Evolutionary conservation across 2,888 invertebrate genomes (phyloP), one percentile per base, ranked within the genome.

Genomic region (Rhaphigaster nebulosa): DNA sequence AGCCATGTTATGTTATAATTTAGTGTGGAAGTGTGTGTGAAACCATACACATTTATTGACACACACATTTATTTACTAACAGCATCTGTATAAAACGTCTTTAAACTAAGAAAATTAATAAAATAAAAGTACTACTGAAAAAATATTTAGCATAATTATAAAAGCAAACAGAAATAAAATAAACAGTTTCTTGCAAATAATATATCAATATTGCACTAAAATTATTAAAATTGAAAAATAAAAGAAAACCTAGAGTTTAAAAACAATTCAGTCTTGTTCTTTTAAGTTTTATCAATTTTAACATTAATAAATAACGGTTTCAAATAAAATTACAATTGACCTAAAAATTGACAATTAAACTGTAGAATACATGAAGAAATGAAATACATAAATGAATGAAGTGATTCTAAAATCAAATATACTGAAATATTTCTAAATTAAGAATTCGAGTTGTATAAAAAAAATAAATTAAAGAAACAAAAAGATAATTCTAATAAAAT

Each of bases 291-390:
- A 84, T 84, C 84, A 84, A 84, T 84, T 84, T 84, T 84, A 50
- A 84, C 15, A 45, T 84, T n/a, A 84, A 84, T 84, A 84, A 84
- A 84, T 84, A 84, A 84, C 26, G 13, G 41, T 41, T 84, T 84
- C 84, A 84, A 84, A 84, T n/a, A 84, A 84, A 84, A 84, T 84
- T 84, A 84, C 84, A 84, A 84, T 84, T 84, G 84, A 84, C 84
- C 45, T 84, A 84, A 45, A 84, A 84, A 84, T 84, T 84, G 84
- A 84, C 84, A 45, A 45, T 45, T 45, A 84, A 84, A 84, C 23
- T 45, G 84, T 84, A 84, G n/a, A 84, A 84, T 84, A 84, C 70
- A 76, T 38, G 84, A 84, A 45, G 45, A 84, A 84, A 84, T 38
- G 45, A 84, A 45, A 84, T 38, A 34, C 38, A 38, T 38, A 84